Evolutionary conservation across 2,888 invertebrate genomes (phyloP).

Genomic region (Asteroscopus sphinx): DNA sequence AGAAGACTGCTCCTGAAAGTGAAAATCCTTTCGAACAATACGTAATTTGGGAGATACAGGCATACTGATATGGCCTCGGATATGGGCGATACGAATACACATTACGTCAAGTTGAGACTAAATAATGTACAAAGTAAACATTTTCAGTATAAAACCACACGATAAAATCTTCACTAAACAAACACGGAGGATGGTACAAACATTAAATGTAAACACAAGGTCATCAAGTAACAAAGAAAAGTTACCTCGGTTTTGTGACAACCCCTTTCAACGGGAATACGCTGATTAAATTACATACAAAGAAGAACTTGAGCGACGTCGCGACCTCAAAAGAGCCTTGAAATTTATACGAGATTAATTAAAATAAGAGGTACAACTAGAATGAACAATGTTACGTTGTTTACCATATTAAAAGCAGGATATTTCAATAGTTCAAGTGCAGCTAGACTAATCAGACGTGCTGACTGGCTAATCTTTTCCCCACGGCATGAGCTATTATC

Average conservation of each 20-base stretch:
- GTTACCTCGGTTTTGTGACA: slow-evolving; percentile 50
- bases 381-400: slow-evolving; percentile 17
- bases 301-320: slow-evolving; percentile 51
- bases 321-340: slow-evolving; percentile 48
- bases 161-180: slow-evolving; percentile 37
- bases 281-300: slow-evolving; percentile 57
- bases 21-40: no score
- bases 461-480: no score
- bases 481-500: no score
- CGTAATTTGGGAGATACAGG: no score
- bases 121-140: background rate
- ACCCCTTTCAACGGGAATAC: slow-evolving; percentile 58
- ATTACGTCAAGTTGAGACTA: background rate
- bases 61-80: background rate
- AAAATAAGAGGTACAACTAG: slow-evolving; percentile 36
- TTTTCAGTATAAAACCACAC: slow-evolving; percentile 18
- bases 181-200: slow-evolving; percentile 35
- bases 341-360: slow-evolving; percentile 49
- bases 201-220: slow-evolving; percentile 49
- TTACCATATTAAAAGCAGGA: background rate
- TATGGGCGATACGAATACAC: background rate
- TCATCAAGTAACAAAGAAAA: slow-evolving; percentile 52
- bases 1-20: no score
- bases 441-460: no score
- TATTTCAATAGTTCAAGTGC: no score